Base-by-base conservation (phyloP, 2,888 invertebrate species). In the Crematogaster levior region DNA sequence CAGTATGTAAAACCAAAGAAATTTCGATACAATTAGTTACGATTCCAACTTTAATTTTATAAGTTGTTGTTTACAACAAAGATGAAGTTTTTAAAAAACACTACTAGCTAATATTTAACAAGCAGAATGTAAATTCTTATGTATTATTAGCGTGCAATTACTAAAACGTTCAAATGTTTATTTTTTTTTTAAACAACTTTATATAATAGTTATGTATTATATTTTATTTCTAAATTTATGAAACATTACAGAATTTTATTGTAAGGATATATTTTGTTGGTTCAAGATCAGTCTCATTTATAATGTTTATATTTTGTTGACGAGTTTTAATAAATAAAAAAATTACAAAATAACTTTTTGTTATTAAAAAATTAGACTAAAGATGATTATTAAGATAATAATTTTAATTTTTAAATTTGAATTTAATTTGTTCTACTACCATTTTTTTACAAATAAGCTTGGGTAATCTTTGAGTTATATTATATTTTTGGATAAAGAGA, bases 181-280 rank as follows among this genome's bases (percentile, higher is more conserved):
- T 75, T 65, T 37, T 51, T 75, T 40, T 10, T 40, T 72, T 73
- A 73, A 73, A 21, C n/a, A 60, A 34, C 51, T 56, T 74, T 34
- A 21, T 53, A n/a, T 68, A 21, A 40, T 27, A 72, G 7, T 34
- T 60, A 12, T 10, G n/a, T n/a, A n/a, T n/a, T n/a, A 3, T 43
- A 27, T 40, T 48, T 74, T 65, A 63, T 48, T 37, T 27, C 24
- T 34, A 75, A 74, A 65, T 75, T 48, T 63, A 65, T 27, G 21
- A 65, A 40, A 43, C 4, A n/a, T 72, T 56, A 56, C 12, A 72
- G 7, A 72, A 72, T 37, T 40, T 40, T 30, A 48, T 9, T 6
- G 3, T 10, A 53, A 40, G n/a, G 21, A 43, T 30, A 27, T 72
- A 72, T 27, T 43, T 7, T 34, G 21, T n/a, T 37, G 12, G 51